These are phyloP conservation scores for Tarsius wallacei DNA, from an alignment of 2,797 vertebrate species.

Conservation along the genomic window DNA sequence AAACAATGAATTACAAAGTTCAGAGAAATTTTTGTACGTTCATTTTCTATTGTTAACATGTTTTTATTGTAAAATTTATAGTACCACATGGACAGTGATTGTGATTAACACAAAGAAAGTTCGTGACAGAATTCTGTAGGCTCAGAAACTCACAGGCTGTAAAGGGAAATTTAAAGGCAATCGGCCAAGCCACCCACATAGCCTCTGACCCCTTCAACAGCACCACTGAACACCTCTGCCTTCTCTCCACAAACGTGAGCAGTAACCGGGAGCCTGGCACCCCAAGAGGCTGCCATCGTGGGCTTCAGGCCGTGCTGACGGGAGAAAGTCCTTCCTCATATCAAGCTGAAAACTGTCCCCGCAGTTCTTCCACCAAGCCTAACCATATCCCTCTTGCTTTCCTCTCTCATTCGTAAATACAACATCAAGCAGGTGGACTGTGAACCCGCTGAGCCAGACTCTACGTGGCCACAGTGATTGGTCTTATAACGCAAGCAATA, in stretches of 20 bases:
- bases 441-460: background rate
- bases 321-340: background rate
- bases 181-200: background rate
- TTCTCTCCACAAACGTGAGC: background rate
- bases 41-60: background rate
- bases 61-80: constrained; percentile 45
- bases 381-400: background rate
- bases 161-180: background rate
- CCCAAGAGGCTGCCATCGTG: background rate
- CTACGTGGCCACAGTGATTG: background rate
- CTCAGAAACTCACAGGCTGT: background rate
- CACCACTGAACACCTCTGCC: background rate
- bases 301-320: background rate
- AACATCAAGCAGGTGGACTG: background rate
- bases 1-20: constrained; percentile 12
- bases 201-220: background rate
- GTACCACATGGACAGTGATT: background rate
- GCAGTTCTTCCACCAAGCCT: background rate
- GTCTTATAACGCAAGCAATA: background rate
- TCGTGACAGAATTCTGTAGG: background rate
- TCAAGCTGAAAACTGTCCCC: background rate
- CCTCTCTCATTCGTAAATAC: background rate
- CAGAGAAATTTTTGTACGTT: background rate
- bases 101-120: constrained; percentile 21
- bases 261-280: background rate